phyloP scores from a whole-genome alignment of 2,113 vertebrate genomes.

The Butorides virescens region DNA sequence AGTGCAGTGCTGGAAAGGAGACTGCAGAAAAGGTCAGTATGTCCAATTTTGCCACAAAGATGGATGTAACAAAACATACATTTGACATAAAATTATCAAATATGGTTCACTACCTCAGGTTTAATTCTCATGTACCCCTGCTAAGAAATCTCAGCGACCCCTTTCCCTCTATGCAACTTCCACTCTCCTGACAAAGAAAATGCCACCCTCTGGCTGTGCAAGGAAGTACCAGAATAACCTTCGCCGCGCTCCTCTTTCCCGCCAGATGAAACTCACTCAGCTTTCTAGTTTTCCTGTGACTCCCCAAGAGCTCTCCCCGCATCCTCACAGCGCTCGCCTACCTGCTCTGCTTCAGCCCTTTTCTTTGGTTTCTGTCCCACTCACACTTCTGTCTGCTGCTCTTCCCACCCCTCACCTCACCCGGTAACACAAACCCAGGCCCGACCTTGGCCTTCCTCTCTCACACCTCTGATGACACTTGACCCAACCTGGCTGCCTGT shows the following conservation, averaged over 20 bases:
- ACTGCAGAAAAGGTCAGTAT: not conserved
- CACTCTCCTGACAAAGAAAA: not conserved
- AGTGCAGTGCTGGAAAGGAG: not conserved
- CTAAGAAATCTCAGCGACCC: not conserved
- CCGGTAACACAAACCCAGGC: not conserved
- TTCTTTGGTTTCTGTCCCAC: not conserved
- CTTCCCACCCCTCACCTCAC: not conserved
- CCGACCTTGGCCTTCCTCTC: not conserved
- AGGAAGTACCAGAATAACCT: not conserved
- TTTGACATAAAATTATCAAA: not conserved
- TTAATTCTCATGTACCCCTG: not conserved
- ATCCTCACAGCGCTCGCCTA: not conserved
- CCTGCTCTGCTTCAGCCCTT: not conserved
- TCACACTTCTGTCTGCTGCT: not conserved
- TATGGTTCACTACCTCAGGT: not conserved
- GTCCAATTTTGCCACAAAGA: not conserved
- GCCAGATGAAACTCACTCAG: not conserved
- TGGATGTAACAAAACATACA: not conserved
- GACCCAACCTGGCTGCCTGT: not conserved
- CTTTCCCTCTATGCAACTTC: not conserved
- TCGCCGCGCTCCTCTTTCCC: not conserved
- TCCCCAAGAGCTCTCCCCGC: not conserved
- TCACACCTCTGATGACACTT: not conserved
- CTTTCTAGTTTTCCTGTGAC: not conserved
- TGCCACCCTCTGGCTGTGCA: not conserved